Evolutionary conservation across 2,113 vertebrate species (phyloP), one percentile per base, ranked within the genome.

Genomic region (Coryphaenoides rupestris): DNA sequence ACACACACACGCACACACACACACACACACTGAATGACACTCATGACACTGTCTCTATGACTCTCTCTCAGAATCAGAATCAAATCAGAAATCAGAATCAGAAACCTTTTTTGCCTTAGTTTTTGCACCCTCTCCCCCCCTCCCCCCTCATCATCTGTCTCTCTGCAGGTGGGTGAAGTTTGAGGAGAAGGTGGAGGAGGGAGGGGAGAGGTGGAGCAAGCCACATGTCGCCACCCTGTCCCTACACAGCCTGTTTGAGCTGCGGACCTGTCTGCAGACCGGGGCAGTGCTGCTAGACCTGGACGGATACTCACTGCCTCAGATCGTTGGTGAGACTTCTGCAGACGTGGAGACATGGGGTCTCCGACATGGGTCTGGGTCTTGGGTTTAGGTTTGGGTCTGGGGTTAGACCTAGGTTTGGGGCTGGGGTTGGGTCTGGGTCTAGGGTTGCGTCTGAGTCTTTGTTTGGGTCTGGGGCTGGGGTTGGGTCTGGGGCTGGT

Each of bases 151-250:
- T 58, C 13, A n/a, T 24, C 21, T 50, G 55, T 7, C 19, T 60
- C 15, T 58, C 49, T 84, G 74, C 82, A 99, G 96, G 86, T 99
- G 96, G 97, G 93, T 98, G 71, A 98, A 98, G 81, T 99, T 99
- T 53, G 96, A 99, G 85, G 97, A 99, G 79, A 99, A 98, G 84
- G 97, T 99, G 45, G 97, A 99, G 73, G 95, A 98, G 73, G 96
- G 97, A 0, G 96, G 97, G 0, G 97, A 99, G 70, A 81, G 97
- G 64, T 99, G 97, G 97, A 99, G 97, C 79, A 99, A 99, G 55
- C 97, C 97, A 26, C 96, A 99, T 0, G 97, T 99, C 76, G 96
- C 97, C 76, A 99, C 96, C 0, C 55, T 99, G 84, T 96, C 96
- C 14, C 82, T 99, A 78, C 97, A 99, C 81, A 99, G 97, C 82